Percentiles rank a stretch among this genome's conserved stretches.
Evolutionary conservation across 2,113 vertebrate species (phyloP).

Genomic region (Barbus barbus): DNA sequence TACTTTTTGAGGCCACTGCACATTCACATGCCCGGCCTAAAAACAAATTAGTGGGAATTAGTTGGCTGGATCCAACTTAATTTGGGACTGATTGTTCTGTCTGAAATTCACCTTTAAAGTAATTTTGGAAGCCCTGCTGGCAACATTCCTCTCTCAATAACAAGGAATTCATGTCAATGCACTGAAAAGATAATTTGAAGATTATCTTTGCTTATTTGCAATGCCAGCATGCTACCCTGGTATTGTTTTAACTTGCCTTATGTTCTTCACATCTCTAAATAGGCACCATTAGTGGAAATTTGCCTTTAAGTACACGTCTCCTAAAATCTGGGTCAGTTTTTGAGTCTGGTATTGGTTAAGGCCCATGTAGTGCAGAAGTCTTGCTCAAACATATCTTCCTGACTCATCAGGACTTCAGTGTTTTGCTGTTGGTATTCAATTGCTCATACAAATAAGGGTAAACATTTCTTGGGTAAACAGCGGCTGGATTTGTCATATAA

Average conservation of each 20-base stretch:
- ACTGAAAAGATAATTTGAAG: not conserved
- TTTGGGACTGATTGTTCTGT: not conserved
- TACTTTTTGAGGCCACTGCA: not conserved
- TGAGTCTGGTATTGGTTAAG: not conserved
- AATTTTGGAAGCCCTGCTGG: slow-evolving; percentile 1
- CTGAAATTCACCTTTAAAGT: not conserved
- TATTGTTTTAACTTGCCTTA: not conserved
- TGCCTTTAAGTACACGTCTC: not conserved
- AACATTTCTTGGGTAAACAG: slow-evolving; percentile 20
- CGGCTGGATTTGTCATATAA: too few species aligned
- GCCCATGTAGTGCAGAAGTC: not conserved
- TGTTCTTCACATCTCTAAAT: not conserved
- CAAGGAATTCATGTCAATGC: not conserved
- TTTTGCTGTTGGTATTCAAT: not conserved
- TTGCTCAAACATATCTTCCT: slow-evolving; percentile 3
- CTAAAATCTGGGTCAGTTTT: slow-evolving; percentile 18
- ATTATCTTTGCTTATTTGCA: not conserved
- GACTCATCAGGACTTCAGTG: not conserved
- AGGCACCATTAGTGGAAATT: not conserved
- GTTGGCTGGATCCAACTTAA: too few species aligned
- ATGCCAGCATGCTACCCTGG: not conserved
- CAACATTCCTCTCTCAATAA: slow-evolving; percentile 4
- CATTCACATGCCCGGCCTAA: not conserved
- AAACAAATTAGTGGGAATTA: not conserved
- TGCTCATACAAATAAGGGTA: slow-evolving; percentile 2